Evolutionary conservation across 2,113 vertebrate species (phyloP).

Genomic region (Egretta garzetta): DNA sequence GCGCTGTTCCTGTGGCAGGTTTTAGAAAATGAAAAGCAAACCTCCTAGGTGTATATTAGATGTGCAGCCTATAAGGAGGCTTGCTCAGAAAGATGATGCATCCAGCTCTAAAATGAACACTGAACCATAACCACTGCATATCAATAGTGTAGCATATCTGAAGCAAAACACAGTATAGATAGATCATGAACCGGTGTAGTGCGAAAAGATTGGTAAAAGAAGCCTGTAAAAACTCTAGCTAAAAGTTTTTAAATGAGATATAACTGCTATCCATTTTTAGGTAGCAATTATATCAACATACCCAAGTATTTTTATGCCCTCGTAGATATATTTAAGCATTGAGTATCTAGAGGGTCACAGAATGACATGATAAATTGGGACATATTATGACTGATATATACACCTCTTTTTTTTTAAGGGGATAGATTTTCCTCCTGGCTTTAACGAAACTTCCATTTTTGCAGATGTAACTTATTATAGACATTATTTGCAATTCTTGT

Average conservation of each 20-base stretch:
- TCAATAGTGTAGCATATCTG: background rate
- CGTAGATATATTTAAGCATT: background rate
- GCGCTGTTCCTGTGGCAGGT: background rate
- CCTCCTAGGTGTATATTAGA: background rate
- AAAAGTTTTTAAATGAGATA: background rate
- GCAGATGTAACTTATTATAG: background rate
- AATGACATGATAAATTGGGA: background rate
- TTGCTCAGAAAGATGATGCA: background rate
- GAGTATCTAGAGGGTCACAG: background rate
- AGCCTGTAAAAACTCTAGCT: background rate
- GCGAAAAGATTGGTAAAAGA: background rate
- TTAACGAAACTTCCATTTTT: background rate
- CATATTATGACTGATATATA: background rate
- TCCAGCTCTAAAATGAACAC: background rate
- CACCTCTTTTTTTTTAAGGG: background rate
- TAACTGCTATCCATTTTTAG: background rate
- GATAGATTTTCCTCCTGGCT: background rate
- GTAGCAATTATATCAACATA: background rate
- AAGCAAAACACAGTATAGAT: background rate
- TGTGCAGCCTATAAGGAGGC: background rate
- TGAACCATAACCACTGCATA: background rate
- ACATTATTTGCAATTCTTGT: background rate
- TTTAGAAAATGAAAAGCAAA: background rate
- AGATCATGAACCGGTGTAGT: background rate
- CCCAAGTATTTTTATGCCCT: background rate